These are phyloP conservation scores for Dryobota labecula DNA, from an alignment of 2,888 invertebrate species.

Conservation along the genomic window DNA sequence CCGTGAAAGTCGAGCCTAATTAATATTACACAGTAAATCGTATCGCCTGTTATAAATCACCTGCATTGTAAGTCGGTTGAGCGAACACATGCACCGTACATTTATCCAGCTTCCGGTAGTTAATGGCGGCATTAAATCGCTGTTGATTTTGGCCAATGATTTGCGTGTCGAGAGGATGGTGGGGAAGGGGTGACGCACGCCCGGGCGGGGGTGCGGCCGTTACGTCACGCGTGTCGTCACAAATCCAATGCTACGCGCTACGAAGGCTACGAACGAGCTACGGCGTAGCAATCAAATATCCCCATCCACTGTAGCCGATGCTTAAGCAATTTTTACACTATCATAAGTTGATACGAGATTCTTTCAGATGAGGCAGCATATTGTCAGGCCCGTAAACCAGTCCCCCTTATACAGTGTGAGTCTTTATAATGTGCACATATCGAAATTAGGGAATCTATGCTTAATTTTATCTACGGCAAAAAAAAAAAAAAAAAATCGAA, in stretches of 20 bases:
- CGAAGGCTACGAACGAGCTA: conserved; percentile 48
- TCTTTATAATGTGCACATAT: no score
- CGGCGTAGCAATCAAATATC: conserved; percentile 66
- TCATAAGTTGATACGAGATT: conserved; percentile 48
- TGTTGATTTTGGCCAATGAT: conserved; percentile 84
- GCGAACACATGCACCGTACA: conserved; percentile 61
- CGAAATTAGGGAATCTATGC: no score
- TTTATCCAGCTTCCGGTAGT: conserved; percentile 67
- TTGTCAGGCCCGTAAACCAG: conserved; percentile 50
- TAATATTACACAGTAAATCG: conserved; percentile 45
- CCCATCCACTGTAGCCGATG: conserved; percentile 43
- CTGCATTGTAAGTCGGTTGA: conserved; percentile 50
- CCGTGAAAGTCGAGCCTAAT: conserved; percentile 45
- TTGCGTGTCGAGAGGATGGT: conserved; percentile 73
- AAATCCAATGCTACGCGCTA: conserved; percentile 70
- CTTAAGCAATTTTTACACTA: conserved; percentile 59
- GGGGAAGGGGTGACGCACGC: conserved; percentile 76
- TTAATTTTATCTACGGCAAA: no score
- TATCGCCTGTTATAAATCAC: conserved; percentile 45
- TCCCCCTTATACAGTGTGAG: conserved; percentile 50
- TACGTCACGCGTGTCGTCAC: conserved; percentile 85
- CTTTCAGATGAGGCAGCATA: conserved; percentile 43
- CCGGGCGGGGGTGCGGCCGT: conserved; percentile 79
- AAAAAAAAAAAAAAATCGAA: no score
- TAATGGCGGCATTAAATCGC: conserved; percentile 71